Conservation (phyloP, 2,113 vertebrate genomes). For the Petroica traversi region DNA sequence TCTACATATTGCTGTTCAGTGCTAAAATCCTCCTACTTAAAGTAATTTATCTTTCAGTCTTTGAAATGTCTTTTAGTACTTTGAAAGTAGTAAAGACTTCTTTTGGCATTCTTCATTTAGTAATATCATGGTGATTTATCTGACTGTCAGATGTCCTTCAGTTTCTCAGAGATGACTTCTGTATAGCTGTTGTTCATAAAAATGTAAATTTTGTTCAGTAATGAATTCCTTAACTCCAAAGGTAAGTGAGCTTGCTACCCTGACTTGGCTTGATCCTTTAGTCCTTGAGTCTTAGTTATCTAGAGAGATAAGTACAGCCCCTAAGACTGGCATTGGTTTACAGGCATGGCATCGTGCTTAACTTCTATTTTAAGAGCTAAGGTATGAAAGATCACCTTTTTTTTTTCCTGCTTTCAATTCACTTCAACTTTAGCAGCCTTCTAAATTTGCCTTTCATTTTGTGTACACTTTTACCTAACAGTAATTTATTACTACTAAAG, state of each 20-base stretch:
- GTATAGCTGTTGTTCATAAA: not conserved
- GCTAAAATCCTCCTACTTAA: not conserved
- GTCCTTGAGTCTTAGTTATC: constrained; percentile 22
- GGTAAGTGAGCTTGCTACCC: not conserved
- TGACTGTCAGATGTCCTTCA: not conserved
- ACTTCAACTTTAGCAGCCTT: not conserved
- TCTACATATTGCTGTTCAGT: not conserved
- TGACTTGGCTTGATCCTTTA: not conserved
- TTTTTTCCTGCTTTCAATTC: not conserved
- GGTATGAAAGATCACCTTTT: not conserved
- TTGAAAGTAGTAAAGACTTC: not conserved
- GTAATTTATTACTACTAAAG: not conserved
- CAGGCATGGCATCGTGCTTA: not conserved
- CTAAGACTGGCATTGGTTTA: not conserved
- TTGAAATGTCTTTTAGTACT: no score
- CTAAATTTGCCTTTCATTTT: not conserved
- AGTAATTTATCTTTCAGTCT: not conserved
- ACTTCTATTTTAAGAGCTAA: constrained; percentile 27
- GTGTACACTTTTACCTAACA: not conserved
- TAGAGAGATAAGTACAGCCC: not conserved
- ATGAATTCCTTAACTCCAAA: not conserved
- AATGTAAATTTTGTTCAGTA: not conserved
- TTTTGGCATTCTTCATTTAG: not conserved
- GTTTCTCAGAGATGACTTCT: not conserved
- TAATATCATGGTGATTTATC: not conserved